These are phyloP conservation scores for Ophion ventricosus DNA, from an alignment of 2,888 invertebrate species.

Conservation along the genomic window DNA sequence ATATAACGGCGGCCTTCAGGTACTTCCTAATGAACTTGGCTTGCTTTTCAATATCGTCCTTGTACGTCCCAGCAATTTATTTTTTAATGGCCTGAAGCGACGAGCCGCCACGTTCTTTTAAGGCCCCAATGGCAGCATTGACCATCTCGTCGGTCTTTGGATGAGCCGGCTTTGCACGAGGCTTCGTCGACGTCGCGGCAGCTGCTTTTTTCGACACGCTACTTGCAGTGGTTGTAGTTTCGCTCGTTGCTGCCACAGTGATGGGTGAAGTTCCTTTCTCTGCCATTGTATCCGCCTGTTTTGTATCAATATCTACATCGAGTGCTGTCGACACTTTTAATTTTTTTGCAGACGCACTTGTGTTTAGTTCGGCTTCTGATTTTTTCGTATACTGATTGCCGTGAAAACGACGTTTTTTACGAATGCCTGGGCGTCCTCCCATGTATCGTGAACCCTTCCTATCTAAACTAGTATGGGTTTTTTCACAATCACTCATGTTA, in stretches of 20 bases:
- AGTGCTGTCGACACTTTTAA: too few species aligned
- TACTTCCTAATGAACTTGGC: slow-evolving; percentile 86
- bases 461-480: too few species aligned
- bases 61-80: slow-evolving; percentile 86
- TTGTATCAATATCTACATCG: too few species aligned
- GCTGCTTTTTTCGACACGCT: slow-evolving; percentile 61
- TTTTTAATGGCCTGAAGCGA: slow-evolving; percentile 86
- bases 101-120: slow-evolving; percentile 86
- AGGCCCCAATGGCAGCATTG: slow-evolving; percentile 84
- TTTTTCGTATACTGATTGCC: too few species aligned
- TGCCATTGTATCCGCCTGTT: neutral
- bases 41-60: slow-evolving; percentile 85
- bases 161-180: slow-evolving; percentile 82
- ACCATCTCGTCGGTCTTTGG: slow-evolving; percentile 85
- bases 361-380: too few species aligned
- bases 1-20: slow-evolving; percentile 84
- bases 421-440: too few species aligned
- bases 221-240: slow-evolving; percentile 41
- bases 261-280: slow-evolving; percentile 54
- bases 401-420: too few species aligned
- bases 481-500: too few species aligned
- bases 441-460: too few species aligned
- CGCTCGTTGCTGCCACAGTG: slow-evolving; percentile 18
- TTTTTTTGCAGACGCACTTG: too few species aligned
- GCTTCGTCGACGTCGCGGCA: slow-evolving; percentile 73